phyloP scores from a whole-genome alignment of 2,888 invertebrate species.

The Eristalinus sepulchralis region DNA sequence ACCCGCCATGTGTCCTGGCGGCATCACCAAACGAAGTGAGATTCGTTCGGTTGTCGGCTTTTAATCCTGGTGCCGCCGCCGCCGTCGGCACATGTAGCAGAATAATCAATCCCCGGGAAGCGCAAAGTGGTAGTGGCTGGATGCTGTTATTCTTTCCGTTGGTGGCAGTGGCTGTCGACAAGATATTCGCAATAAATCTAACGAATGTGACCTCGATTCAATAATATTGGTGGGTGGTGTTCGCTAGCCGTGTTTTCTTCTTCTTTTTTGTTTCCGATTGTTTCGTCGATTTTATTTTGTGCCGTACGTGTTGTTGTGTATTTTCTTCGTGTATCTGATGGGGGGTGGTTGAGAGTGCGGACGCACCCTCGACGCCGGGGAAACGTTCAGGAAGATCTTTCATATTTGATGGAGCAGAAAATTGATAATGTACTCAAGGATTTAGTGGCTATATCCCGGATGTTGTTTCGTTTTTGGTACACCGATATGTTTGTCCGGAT shows the following conservation, averaged over 20 bases:
- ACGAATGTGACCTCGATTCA: constrained; percentile 69
- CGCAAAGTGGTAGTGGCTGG: constrained; percentile 17
- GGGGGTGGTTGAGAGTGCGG: constrained; percentile 12
- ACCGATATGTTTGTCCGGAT: constrained; percentile 43
- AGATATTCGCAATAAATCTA: constrained; percentile 69
- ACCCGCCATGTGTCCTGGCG: constrained; percentile 66
- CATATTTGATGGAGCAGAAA: constrained; percentile 72
- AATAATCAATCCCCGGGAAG: constrained; percentile 60
- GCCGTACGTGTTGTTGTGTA: constrained; percentile 21
- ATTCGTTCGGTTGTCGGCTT: constrained; percentile 59
- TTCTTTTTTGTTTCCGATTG: constrained; percentile 55
- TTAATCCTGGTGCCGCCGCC: constrained; percentile 53
- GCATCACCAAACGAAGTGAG: constrained; percentile 45
- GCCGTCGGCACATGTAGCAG: constrained; percentile 63
- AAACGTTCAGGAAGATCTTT: constrained; percentile 47
- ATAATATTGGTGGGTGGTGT: constrained; percentile 53
- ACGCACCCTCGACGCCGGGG: constrained; percentile 38
- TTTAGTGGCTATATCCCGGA: constrained; percentile 72
- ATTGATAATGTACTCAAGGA: constrained; percentile 73
- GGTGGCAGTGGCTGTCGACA: constrained; percentile 53
- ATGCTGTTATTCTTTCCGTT: constrained; percentile 20
- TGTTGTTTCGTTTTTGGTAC: constrained; percentile 57
- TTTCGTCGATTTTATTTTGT: constrained; percentile 26
- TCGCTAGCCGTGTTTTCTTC: constrained; percentile 24
- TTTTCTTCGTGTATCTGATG: not conserved